Evolutionary conservation across 2,888 invertebrate genomes (phyloP), one percentile per base, ranked within the genome.

Genomic region (Teleiodes luculella): DNA sequence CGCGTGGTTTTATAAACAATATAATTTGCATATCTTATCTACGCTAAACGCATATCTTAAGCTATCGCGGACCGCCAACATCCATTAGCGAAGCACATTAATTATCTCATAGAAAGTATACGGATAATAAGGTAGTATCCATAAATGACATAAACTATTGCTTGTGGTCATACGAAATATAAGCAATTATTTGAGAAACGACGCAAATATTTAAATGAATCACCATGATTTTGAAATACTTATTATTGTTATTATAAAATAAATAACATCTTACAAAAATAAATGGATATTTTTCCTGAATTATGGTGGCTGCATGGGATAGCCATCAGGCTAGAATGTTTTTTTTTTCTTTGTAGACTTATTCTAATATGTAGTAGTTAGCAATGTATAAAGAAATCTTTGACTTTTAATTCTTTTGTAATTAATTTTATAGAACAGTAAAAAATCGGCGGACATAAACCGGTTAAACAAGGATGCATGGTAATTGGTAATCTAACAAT

Each of bases 351-450:
- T n/a, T n/a, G n/a, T n/a, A n/a, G n/a, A n/a, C n/a, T n/a, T n/a
- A n/a, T n/a, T n/a, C n/a, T n/a, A n/a, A n/a, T n/a, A n/a, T n/a
- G n/a, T n/a, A n/a, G n/a, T n/a, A n/a, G n/a, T n/a, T n/a, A n/a
- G n/a, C n/a, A n/a, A n/a, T n/a, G n/a, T n/a, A n/a, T n/a, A n/a
- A n/a, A n/a, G n/a, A n/a, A n/a, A n/a, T n/a, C n/a, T n/a, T n/a
- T n/a, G n/a, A n/a, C n/a, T n/a, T n/a, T n/a, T n/a, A n/a, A n/a
- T n/a, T n/a, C n/a, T n/a, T n/a, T n/a, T n/a, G n/a, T n/a, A n/a
- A n/a, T n/a, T n/a, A n/a, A n/a, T n/a, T n/a, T 74, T 77, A 75
- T 70, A 66, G 57, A 61, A 66, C 63, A 60, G 65, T 63, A 8
- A 11, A n/a, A n/a, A n/a, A n/a, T n/a, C 10, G 33, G 60, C 64